Evolutionary conservation across 2,888 invertebrate species (phyloP).

Genomic region (Acleris literana): DNA sequence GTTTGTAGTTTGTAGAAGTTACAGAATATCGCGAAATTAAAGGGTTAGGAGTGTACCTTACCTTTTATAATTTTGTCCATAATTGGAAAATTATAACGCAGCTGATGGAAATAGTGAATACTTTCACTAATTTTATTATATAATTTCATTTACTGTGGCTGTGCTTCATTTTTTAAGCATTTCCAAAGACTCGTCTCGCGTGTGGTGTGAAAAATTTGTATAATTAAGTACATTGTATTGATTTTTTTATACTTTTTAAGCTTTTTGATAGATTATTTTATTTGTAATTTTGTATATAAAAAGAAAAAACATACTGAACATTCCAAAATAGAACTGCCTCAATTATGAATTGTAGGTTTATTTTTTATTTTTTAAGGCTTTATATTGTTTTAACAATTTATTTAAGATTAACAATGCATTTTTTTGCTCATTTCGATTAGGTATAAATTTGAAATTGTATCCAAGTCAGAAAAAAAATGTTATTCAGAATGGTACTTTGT

Average conservation of each 20-base stretch:
- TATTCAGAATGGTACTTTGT: constrained; percentile 1
- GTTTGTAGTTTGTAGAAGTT: constrained; percentile 23
- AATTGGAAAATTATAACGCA: not conserved
- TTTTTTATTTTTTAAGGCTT: constrained; percentile 6
- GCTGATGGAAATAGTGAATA: too few relatives aligned
- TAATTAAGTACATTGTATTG: constrained; percentile 23
- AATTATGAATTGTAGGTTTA: constrained; percentile 26
- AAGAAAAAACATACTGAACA: constrained; percentile 40
- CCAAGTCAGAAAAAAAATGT: constrained; percentile 10
- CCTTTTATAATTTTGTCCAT: not conserved
- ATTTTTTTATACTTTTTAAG: constrained; percentile 34
- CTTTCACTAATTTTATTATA: too few relatives aligned
- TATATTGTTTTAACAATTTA: constrained; percentile 6
- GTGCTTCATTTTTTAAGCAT: constrained; percentile 41
- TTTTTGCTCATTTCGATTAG: constrained; percentile 39
- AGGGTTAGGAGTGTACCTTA: not conserved
- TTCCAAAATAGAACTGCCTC: constrained; percentile 41
- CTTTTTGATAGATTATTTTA: constrained; percentile 37
- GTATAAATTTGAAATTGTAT: constrained; percentile 17
- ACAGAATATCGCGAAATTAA: not conserved
- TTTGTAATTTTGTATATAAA: constrained; percentile 43
- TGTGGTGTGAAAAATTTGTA: constrained; percentile 13
- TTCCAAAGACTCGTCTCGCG: constrained; percentile 36
- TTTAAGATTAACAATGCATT: constrained; percentile 21
- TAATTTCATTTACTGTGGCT: constrained; percentile 38